These are phyloP conservation scores for Acromyrmex charruanus DNA, from an alignment of 1,140 invertebrate genomes.

Conservation along the genomic window DNA sequence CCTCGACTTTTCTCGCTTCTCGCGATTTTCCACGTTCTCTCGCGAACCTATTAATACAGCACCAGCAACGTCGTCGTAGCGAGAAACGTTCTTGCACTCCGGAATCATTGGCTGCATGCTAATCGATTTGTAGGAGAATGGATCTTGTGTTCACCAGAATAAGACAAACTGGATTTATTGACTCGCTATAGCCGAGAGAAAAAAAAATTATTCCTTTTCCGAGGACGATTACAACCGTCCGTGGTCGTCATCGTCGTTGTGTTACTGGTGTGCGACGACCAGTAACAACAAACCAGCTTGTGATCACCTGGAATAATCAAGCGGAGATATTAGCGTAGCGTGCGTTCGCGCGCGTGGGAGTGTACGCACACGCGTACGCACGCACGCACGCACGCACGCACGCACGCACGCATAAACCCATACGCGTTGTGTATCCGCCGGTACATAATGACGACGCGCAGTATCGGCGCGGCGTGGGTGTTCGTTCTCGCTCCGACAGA, in stretches of 20 bases:
- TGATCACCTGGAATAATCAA: constrained; percentile 52
- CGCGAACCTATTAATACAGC: neutral
- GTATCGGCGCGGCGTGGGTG: constrained; percentile 80
- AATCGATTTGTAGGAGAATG: constrained; percentile 39
- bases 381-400: neutral
- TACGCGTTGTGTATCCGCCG: neutral
- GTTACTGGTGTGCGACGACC: constrained; percentile 32
- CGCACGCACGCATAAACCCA: neutral
- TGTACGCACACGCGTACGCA: neutral
- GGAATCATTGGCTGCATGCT: constrained; percentile 40
- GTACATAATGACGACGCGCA: constrained; percentile 73
- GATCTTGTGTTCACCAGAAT: constrained; percentile 33
- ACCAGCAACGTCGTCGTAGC: neutral
- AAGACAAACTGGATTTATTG: constrained; percentile 35
- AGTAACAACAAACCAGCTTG: constrained; percentile 24
- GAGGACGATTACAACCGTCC: constrained; percentile 38
- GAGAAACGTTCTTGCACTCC: constrained; percentile 16
- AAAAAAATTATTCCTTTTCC: constrained; percentile 32
- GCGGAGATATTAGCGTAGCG: constrained; percentile 47
- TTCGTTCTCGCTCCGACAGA: constrained; percentile 78
- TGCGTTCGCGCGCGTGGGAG: constrained; percentile 6
- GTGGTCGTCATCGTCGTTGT: neutral
- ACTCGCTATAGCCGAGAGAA: neutral
- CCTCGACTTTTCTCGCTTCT: neutral
- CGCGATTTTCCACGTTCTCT: neutral